A percentile compares a stretch with the other conserved stretches of the same genome.
Evolutionary conservation across 2,113 vertebrate genomes (phyloP).

Genomic region (Lampris megalopsis): DNA sequence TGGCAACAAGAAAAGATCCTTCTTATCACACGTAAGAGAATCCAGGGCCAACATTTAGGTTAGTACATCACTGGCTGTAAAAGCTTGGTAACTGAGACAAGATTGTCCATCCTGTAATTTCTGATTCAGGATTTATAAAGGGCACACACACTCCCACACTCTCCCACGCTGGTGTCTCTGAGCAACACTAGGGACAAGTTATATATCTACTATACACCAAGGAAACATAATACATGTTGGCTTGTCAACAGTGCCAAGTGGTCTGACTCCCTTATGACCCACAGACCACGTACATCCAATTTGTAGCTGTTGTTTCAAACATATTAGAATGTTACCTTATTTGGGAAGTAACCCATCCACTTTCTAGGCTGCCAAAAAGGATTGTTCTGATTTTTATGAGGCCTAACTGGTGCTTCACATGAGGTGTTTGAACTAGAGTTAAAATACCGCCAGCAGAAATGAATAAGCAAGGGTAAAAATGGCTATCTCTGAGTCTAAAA

Average conservation of each 20-base stretch:
- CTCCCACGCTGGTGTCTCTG: slow-evolving; percentile 8
- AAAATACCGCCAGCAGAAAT: too few relatives aligned
- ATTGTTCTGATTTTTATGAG: not conserved
- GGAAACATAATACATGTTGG: slow-evolving; percentile 33
- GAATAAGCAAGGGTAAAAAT: too few relatives aligned
- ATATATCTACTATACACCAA: slow-evolving; percentile 47
- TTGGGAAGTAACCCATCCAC: not conserved
- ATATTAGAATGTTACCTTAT: not conserved
- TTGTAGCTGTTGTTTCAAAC: slow-evolving; percentile 14
- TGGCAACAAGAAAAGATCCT: not conserved
- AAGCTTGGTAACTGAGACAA: not conserved
- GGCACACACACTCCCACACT: slow-evolving; percentile 28
- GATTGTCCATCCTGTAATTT: not conserved
- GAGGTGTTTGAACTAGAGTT: too few relatives aligned
- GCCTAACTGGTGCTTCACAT: too few relatives aligned
- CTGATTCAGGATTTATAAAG: not conserved
- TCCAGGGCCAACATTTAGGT: too few relatives aligned
- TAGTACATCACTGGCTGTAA: not conserved
- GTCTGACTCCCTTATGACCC: slow-evolving; percentile 19
- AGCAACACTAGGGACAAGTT: slow-evolving; percentile 17
- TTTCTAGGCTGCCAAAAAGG: not conserved
- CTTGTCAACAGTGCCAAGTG: slow-evolving; percentile 35
- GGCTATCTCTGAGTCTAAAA: too few relatives aligned
- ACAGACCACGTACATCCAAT: slow-evolving; percentile 7
- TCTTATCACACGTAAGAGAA: not conserved